Base-by-base conservation (phyloP, 2,888 invertebrate species). In the Embidobia sp. region DNA sequence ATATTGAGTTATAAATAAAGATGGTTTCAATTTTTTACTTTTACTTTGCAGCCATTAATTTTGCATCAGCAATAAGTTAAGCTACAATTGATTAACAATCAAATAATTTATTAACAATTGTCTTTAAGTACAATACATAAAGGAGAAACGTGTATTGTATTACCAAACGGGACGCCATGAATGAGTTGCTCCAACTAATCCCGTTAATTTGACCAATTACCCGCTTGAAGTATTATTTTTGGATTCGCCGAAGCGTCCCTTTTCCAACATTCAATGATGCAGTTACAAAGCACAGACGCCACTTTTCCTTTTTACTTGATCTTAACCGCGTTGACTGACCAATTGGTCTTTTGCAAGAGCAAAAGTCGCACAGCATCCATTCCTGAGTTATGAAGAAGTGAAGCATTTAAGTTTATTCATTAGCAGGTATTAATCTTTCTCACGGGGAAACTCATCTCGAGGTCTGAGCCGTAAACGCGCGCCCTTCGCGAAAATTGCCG, bases 391-490 rank as follows among this genome's bases (percentile, higher is more conserved):
- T 64, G 31, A 73, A 64, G 64, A 73, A 73, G 42, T 44, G 55
- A 57, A 57, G 64, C 51, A 27, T 66, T 73, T 57, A 64, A 73
- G 64, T 73, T 74, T 74, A 74, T 74, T 74, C 73, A 74, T 74
- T 74, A 74, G 31, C 57, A 35, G 11, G 59, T 59, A 66, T 74
- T 74, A 66, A 74, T 66, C 73, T 59, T 66, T 74, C 51, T 74
- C 51, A 51, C 59, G 35, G 49, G 37, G 22, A 66, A 74, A 66
- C 66, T 74, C 66, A 74, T 74, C 66, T 73, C 29, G 44, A 49
- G 73, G 51, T 57, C 37, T 44, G 53, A 51, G 64, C 57, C 35
- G 53, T 59, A 74, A 74, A 74, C 74, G 53, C n/a, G n/a, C n/a
- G n/a, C 51, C 48, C 53, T 53, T 46, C 33, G 66, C 27, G 67